Percentiles rank a stretch among this genome's conserved stretches.
Evolutionary conservation across 2,797 vertebrate species (phyloP).

Genomic region (Podarcis lilfordi): DNA sequence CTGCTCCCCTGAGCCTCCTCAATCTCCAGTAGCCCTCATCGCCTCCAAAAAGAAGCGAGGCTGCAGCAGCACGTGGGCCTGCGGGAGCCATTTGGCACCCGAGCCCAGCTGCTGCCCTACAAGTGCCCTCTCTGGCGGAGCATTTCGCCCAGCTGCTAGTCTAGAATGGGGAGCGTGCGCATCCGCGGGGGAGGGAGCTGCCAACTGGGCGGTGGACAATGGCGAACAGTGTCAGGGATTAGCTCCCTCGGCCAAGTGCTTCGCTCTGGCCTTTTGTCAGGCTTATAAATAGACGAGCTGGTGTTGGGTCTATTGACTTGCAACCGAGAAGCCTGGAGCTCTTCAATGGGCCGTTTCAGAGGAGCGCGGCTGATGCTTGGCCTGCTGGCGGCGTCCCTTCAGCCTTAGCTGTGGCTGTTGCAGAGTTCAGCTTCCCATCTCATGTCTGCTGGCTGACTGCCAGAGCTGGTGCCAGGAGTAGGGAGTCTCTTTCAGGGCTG

Average conservation of each 20-base stretch:
- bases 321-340: neutral
- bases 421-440: neutral
- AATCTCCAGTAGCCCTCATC: no score
- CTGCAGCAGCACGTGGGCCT: neutral
- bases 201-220: slow-evolving; percentile 21
- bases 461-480: neutral
- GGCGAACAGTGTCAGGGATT: slow-evolving; percentile 16
- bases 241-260: slow-evolving; percentile 27
- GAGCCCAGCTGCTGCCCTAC: slow-evolving; percentile 10
- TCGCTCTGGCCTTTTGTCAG: slow-evolving; percentile 16
- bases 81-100: neutral
- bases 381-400: neutral
- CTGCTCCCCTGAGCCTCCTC: neutral
- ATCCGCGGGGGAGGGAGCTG: neutral
- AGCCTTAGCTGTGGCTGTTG: neutral
- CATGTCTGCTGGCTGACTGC: neutral
- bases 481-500: no score
- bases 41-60: neutral
- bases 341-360: neutral
- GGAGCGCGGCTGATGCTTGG: rapidly evolving
- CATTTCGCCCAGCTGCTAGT: neutral
- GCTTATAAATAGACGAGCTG: slow-evolving; percentile 38
- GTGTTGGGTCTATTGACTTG: slow-evolving; percentile 11
- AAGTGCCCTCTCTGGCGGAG: slow-evolving; percentile 29
- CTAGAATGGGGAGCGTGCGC: slow-evolving; percentile 14